Conservation (phyloP, 1,140 invertebrate species). For the Zaprionus kolodkinae region DNA sequence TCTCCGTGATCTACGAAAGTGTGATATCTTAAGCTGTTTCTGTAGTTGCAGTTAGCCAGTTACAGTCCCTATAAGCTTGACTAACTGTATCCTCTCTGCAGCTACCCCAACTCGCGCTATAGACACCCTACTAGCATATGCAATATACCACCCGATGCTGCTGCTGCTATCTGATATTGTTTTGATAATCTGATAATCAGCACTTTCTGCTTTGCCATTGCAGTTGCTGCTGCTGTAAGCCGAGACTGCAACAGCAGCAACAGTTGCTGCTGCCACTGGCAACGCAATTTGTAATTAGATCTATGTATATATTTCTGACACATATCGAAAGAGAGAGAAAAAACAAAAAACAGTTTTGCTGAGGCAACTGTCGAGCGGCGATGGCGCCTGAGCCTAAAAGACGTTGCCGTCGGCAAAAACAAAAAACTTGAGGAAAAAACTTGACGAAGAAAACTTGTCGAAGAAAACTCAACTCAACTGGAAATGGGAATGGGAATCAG, state of each 20-base stretch:
- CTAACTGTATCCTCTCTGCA: neutral
- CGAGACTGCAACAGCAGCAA: slow-evolving; percentile 24
- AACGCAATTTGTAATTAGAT: slow-evolving; percentile 53
- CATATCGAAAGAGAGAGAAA: slow-evolving; percentile 34
- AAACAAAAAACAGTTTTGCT: slow-evolving; percentile 20
- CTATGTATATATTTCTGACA: slow-evolving; percentile 50
- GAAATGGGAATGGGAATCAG: neutral
- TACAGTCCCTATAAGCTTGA: no score
- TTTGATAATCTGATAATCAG: slow-evolving; percentile 20
- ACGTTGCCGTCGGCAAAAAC: slow-evolving; percentile 61
- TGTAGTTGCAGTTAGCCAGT: no score
- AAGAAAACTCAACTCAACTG: neutral
- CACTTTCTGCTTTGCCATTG: slow-evolving; percentile 32
- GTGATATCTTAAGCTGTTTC: no score
- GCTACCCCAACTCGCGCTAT: neutral
- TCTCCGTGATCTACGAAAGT: no score
- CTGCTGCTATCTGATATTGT: slow-evolving; percentile 40
- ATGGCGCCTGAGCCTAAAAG: slow-evolving; percentile 59
- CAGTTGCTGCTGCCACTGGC: neutral
- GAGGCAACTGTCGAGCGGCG: slow-evolving; percentile 28
- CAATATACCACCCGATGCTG: slow-evolving; percentile 30
- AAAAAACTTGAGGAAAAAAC: neutral
- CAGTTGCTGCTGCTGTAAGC: slow-evolving; percentile 36
- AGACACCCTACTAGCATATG: neutral
- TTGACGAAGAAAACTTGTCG: neutral